Evolutionary conservation across 37 sponge, comb jelly and placozoan species (phyloP).

Genomic region (Ephydatia muelleri): DNA sequence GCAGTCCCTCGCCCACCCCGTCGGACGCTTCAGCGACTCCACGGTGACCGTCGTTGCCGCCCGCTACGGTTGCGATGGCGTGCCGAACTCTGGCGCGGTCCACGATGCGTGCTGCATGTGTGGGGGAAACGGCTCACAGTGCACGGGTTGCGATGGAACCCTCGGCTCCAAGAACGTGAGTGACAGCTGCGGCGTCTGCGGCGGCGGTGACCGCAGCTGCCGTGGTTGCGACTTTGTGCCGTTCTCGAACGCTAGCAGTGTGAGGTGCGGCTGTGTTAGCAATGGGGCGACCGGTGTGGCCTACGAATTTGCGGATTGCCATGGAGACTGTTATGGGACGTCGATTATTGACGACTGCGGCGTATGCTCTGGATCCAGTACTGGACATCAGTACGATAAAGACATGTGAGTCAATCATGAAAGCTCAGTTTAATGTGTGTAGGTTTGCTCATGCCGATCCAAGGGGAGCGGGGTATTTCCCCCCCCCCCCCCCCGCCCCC

Average conservation of each 20-base stretch:
- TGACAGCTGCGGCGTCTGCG: constrained; percentile 71
- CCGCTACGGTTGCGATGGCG: constrained; percentile 76
- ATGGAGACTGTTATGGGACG: constrained; percentile 63
- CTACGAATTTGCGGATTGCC: constrained; percentile 60
- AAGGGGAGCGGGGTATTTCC: too few species aligned
- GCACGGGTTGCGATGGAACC: constrained; percentile 66
- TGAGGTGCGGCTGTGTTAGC: not conserved
- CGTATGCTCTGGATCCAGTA: constrained; percentile 58
- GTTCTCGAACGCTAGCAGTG: constrained; percentile 41
- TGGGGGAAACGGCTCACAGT: constrained; percentile 68
- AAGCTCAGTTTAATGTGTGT: too few species aligned
- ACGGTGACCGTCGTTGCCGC: constrained; percentile 26
- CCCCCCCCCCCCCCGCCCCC: too few species aligned
- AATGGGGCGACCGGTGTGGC: not conserved
- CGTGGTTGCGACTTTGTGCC: constrained; percentile 85
- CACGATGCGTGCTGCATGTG: constrained; percentile 88
- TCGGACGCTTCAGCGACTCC: constrained; percentile 70
- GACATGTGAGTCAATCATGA: constrained; percentile 68
- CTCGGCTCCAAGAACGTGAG: constrained; percentile 12
- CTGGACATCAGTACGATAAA: constrained; percentile 51
- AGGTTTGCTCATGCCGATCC: too few species aligned
- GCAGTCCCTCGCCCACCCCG: constrained; percentile 45
- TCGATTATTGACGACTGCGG: constrained; percentile 72
- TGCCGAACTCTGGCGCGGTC: constrained; percentile 47
- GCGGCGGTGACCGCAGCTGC: constrained; percentile 39